Evolutionary conservation across 2,113 vertebrate species (phyloP).

Genomic region (Aegotheles bennettii): DNA sequence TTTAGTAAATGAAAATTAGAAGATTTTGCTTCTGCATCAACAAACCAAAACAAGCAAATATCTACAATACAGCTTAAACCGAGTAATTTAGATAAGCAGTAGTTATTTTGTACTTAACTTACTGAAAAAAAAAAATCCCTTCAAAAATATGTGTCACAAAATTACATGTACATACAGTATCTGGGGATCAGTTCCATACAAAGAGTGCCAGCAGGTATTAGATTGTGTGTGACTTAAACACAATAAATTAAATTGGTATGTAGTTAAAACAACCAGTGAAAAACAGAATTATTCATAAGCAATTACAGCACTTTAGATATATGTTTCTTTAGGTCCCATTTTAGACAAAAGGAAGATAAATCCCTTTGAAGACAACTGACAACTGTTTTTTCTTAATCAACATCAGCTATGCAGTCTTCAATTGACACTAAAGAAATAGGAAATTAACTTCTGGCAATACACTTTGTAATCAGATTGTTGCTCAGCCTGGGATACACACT

Average conservation of each 20-base stretch:
- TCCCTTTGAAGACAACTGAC: background rate
- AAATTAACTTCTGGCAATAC: background rate
- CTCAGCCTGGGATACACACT: background rate
- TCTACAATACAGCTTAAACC: background rate
- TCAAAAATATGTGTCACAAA: background rate
- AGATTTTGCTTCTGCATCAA: background rate
- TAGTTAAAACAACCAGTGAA: background rate
- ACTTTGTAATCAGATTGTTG: too few species aligned
- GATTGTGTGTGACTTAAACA: background rate
- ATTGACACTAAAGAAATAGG: background rate
- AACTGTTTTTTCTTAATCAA: background rate
- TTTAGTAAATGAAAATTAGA: background rate
- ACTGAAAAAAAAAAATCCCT: background rate
- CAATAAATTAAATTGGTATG: background rate
- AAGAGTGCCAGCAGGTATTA: background rate
- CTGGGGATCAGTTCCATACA: background rate
- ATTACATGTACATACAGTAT: fast-evolving
- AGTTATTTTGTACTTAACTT: background rate
- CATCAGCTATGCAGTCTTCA: background rate
- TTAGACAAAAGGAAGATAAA: background rate
- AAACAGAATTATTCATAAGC: background rate
- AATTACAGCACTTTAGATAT: background rate
- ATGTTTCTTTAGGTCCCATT: background rate
- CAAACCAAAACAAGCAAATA: background rate
- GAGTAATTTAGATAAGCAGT: background rate